Evolutionary conservation across 2,113 vertebrate genomes (phyloP).

Genomic region (Tiliqua scincoides): DNA sequence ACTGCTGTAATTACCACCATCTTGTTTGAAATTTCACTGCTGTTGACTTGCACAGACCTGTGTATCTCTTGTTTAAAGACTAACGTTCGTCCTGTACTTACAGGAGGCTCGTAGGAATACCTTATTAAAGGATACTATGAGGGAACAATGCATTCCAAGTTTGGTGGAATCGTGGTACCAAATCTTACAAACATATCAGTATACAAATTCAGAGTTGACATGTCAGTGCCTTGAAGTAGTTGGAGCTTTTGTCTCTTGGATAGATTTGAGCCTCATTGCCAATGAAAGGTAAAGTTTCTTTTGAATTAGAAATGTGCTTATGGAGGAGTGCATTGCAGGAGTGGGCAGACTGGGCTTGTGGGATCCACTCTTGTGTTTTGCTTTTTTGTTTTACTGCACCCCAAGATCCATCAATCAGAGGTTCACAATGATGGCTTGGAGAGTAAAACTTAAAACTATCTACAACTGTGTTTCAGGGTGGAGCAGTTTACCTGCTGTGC

Average conservation of each 20-base stretch:
- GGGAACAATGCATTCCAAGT: slow-evolving; percentile 94
- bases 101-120: slow-evolving; percentile 95
- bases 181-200: slow-evolving; percentile 95
- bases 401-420: too few species aligned
- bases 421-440: too few species aligned
- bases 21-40: background rate
- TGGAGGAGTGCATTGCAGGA: background rate
- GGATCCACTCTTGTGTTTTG: too few species aligned
- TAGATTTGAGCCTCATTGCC: slow-evolving; percentile 97
- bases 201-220: slow-evolving; percentile 92
- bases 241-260: slow-evolving; percentile 97
- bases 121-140: slow-evolving; percentile 94
- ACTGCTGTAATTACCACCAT: background rate
- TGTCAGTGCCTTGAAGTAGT: slow-evolving; percentile 99
- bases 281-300: slow-evolving; percentile 87
- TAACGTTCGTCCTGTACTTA: slow-evolving; percentile 2
- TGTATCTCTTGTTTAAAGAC: background rate
- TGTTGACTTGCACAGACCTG: background rate
- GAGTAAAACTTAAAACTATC: too few species aligned
- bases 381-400: too few species aligned
- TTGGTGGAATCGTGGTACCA: slow-evolving; percentile 99
- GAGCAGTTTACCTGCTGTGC: too few species aligned
- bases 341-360: too few species aligned
- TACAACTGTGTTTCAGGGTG: too few species aligned
- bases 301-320: background rate